Conservation (phyloP, 2,797 vertebrate species). For the Cheirogaleus major region DNA sequence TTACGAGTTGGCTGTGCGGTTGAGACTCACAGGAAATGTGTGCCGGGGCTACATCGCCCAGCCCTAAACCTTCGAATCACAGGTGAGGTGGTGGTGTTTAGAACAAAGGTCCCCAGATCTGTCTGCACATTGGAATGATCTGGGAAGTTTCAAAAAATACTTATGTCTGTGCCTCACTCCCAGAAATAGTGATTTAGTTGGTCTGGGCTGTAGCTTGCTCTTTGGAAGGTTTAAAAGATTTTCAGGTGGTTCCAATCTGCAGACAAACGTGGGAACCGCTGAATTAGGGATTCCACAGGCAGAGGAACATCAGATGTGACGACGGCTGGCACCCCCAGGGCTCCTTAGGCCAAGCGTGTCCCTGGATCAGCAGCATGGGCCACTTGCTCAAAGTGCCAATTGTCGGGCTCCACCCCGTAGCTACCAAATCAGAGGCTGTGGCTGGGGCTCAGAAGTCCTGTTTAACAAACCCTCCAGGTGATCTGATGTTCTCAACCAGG, state of each 20-base stretch:
- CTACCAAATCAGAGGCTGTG: not conserved
- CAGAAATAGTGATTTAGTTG: not conserved
- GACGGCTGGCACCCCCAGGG: too few species aligned
- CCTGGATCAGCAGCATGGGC: not conserved
- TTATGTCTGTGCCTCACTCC: not conserved
- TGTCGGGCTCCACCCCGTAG: not conserved
- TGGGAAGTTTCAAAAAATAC: not conserved
- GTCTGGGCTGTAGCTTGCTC: too few species aligned
- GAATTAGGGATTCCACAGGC: not conserved
- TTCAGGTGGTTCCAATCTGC: not conserved
- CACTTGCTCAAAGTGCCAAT: not conserved
- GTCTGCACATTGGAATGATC: not conserved
- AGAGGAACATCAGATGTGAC: not conserved
- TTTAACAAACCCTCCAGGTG: not conserved
- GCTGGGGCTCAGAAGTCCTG: not conserved
- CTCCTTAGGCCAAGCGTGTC: not conserved
- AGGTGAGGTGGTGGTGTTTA: not conserved
- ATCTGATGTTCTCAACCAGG: not conserved
- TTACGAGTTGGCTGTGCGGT: not conserved
- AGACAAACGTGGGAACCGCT: not conserved
- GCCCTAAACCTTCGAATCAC: not conserved
- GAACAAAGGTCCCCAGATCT: not conserved
- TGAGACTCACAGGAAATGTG: not conserved
- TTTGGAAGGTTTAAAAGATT: not conserved
- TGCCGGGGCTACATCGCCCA: not conserved